Evolutionary conservation across 2,888 invertebrate species (phyloP).

Genomic region (Dioctria rufipes): DNA sequence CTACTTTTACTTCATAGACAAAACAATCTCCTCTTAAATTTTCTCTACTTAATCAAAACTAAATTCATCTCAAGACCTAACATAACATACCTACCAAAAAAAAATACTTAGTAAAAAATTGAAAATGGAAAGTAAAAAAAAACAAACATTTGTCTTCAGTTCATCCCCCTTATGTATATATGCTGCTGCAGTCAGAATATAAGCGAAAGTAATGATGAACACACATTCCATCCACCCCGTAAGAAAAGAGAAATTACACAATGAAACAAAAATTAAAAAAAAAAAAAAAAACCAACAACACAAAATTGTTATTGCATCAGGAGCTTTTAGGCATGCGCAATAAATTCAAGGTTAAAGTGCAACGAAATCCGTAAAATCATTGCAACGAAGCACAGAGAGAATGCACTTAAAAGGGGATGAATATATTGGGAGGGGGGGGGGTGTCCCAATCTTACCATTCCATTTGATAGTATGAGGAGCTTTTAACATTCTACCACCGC

Average conservation of each 20-base stretch:
- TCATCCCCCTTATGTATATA: background rate
- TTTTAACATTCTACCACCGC: background rate
- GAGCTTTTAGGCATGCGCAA: conserved; percentile 61
- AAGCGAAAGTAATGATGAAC: conserved; percentile 62
- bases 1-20: too few relatives aligned
- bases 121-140: conserved; percentile 41
- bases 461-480: background rate
- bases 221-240: conserved; percentile 46
- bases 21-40: too few relatives aligned
- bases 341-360: conserved; percentile 71
- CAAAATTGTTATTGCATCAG: conserved; percentile 27
- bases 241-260: conserved; percentile 54
- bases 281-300: conserved; percentile 14
- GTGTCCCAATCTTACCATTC: background rate
- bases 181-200: conserved; percentile 38
- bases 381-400: conserved; percentile 23
- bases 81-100: too few relatives aligned
- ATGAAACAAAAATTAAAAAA: conserved; percentile 43
- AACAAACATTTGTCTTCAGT: conserved; percentile 6
- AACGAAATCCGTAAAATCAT: conserved; percentile 66
- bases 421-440: conserved; percentile 35
- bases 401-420: conserved; percentile 41
- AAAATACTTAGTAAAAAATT: background rate
- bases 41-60: too few relatives aligned
- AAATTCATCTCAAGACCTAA: too few relatives aligned